Evolutionary conservation across 2,888 invertebrate genomes (phyloP), one percentile per base, ranked within the genome.

Genomic region (Anagyrus pseudococci): DNA sequence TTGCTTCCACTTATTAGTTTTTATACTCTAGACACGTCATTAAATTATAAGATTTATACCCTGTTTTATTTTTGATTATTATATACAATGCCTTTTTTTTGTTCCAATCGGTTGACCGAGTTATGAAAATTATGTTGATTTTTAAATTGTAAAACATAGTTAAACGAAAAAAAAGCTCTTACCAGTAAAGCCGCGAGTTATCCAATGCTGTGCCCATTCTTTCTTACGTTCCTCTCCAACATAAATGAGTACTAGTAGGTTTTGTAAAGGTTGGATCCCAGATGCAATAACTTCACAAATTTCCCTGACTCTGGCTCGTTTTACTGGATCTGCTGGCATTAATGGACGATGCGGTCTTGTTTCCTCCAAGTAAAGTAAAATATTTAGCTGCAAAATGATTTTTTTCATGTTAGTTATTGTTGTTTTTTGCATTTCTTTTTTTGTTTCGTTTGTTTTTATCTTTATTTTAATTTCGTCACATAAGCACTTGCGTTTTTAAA

Each of bases 181-280:
- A 86, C 87, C 86, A 71, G 80, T 85, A 77, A 98, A 94, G 2
- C 97, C 97, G 68, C 91, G 85, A 47, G 88, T 90, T 69, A 98
- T 96, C 93, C 93, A 96, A 79, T 93, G 92, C 73, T 93, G 91
- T 0, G 93, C 94, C 97, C 97, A 98, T 79, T 93, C 94, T 73
- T 90, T 90, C 79, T 93, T 92, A 81, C 93, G 92, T 73, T 93
- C 93, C 77, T 93, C 93, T 1, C 93, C 93, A 20, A 94, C 93
- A 72, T 92, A 88, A 72, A 93, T 91, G 13, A 97, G 84, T 4
- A 96, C 94, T 68, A 89, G 88, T 46, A 96, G 84, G 83, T 98
- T 98, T 82, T 98, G 98, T 41, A 98, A 82, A 0, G 98, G 98
- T 81, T 99, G 98, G 72, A 98, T 97, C 44, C 96, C 97, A 22